phyloP scores from a whole-genome alignment of 2,113 vertebrate genomes.

The Delphinapterus leucas region DNA sequence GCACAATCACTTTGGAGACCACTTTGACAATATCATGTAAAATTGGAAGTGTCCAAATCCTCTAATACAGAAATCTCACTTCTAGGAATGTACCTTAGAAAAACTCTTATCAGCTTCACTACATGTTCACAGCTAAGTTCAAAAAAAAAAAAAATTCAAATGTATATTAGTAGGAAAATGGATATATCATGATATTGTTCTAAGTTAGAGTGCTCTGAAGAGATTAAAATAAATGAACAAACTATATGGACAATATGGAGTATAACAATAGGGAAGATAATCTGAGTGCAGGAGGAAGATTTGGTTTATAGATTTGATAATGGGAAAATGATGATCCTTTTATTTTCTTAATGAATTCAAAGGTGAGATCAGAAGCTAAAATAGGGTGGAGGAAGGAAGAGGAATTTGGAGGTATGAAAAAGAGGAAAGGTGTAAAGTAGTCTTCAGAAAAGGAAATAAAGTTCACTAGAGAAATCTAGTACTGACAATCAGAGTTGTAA shows the following conservation, averaged over 20 bases:
- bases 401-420: not conserved
- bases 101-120: not conserved
- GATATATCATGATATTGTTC: not conserved
- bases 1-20: not conserved
- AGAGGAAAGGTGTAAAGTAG: not conserved
- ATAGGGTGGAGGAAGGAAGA: not conserved
- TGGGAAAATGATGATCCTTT: not conserved
- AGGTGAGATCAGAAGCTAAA: not conserved
- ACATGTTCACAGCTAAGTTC: not conserved
- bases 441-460: not conserved
- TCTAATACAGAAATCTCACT: not conserved
- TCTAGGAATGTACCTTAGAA: not conserved
- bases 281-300: not conserved
- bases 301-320: not conserved
- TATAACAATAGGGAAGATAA: not conserved
- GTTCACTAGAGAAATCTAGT: not conserved
- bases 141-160: not conserved
- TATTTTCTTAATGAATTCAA: not conserved
- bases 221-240: not conserved
- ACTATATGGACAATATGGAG: fast-evolving
- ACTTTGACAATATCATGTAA: not conserved
- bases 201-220: not conserved
- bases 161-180: not conserved
- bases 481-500: not conserved
- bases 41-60: not conserved